Conservation (phyloP, 2,888 invertebrate species). For the Scrobipalpa atriplicella region DNA sequence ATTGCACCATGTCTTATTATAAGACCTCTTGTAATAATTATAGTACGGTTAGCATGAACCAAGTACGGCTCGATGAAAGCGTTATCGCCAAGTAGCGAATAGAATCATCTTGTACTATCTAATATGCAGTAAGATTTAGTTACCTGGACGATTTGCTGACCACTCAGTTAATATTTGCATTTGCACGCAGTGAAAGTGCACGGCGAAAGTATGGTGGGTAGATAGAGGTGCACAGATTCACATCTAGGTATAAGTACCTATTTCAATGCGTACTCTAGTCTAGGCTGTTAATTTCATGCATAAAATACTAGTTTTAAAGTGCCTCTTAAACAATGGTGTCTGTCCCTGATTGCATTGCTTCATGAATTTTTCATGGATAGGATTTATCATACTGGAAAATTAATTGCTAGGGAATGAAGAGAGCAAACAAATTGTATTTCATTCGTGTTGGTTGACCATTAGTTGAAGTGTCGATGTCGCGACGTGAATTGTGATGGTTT, state of each 20-base stretch:
- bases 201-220: conserved; percentile 23
- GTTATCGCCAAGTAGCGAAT: background rate
- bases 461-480: conserved; percentile 69
- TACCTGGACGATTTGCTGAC: background rate
- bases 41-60: background rate
- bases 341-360: conserved; percentile 11
- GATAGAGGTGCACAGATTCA: too few relatives aligned
- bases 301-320: conserved; percentile 6
- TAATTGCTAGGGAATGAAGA: conserved; percentile 17
- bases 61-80: background rate
- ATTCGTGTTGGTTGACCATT: conserved; percentile 54
- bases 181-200: conserved; percentile 14
- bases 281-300: background rate
- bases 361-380: background rate
- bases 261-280: background rate
- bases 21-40: background rate
- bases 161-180: conserved; percentile 1
- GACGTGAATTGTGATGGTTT: conserved; percentile 60
- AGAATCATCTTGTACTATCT: background rate
- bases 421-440: conserved; percentile 26
- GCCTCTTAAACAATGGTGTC: background rate
- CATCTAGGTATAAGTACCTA: background rate
- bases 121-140: too few relatives aligned
- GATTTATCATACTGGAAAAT: conserved; percentile 5
- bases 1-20: conserved; percentile 1